A percentile compares a stretch with the other conserved stretches of the same genome.
Conservation (phyloP, 2,888 invertebrate genomes). For the Acheta domesticus region DNA sequence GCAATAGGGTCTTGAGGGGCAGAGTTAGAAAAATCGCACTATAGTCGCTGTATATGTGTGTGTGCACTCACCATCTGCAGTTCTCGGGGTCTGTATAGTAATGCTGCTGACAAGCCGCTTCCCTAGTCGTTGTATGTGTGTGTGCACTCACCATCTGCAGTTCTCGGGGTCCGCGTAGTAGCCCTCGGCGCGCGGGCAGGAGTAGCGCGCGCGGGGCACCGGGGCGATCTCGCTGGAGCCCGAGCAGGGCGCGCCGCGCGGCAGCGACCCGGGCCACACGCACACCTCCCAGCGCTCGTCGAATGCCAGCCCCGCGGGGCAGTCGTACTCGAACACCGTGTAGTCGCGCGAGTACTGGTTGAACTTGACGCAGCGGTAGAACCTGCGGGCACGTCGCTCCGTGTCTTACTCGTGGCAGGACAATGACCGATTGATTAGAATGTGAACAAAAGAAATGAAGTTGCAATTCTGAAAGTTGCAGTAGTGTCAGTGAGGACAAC, state of each 20-base stretch:
- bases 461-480: too few relatives aligned
- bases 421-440: too few relatives aligned
- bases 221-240: constrained; percentile 74
- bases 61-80: constrained; percentile 59
- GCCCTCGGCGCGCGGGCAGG: constrained; percentile 64
- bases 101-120: too few relatives aligned
- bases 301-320: constrained; percentile 72
- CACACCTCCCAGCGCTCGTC: constrained; percentile 74
- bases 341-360: constrained; percentile 70
- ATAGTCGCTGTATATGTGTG: too few relatives aligned
- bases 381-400: constrained; percentile 47
- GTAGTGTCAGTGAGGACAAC: too few relatives aligned
- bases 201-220: constrained; percentile 63
- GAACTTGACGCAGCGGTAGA: constrained; percentile 78
- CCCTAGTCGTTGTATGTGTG: too few relatives aligned
- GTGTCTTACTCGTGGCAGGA: background rate
- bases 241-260: constrained; percentile 68
- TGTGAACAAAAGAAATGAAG: too few relatives aligned
- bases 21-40: too few relatives aligned
- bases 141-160: constrained; percentile 59
- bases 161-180: constrained; percentile 78
- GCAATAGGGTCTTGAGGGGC: too few relatives aligned
- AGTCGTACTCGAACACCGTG: constrained; percentile 77
- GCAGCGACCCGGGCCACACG: constrained; percentile 73
- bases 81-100: constrained; percentile 68